phyloP scores from a whole-genome alignment of 2,113 vertebrate genomes.

The Motacilla alba region DNA sequence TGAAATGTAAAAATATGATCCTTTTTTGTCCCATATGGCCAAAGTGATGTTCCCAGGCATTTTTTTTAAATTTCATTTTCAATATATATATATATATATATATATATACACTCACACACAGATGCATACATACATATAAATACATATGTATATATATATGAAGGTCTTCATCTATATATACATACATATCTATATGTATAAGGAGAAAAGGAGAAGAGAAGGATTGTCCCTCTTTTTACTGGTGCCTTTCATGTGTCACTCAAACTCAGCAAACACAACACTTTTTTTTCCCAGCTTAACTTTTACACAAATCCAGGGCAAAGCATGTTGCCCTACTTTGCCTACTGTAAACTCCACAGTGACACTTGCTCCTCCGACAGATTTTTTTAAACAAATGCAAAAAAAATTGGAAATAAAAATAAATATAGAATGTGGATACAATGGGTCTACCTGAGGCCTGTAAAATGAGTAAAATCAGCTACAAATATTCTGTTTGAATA shows the following conservation, averaged over 20 bases:
- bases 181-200: too few relatives aligned
- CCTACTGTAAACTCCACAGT: neutral
- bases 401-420: neutral
- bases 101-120: accelerated
- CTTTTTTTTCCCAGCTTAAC: neutral
- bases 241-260: neutral
- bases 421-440: neutral
- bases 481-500: neutral
- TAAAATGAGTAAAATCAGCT: neutral
- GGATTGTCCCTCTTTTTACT: neutral
- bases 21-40: neutral
- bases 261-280: neutral
- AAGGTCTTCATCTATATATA: too few relatives aligned
- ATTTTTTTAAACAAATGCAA: neutral
- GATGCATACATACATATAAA: accelerated
- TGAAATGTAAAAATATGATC: neutral
- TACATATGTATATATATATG: neutral
- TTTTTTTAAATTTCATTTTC: neutral
- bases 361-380: neutral
- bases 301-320: neutral
- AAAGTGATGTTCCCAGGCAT: neutral
- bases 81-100: neutral
- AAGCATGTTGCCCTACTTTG: neutral
- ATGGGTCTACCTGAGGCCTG: neutral
- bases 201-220: too few relatives aligned